phyloP scores from a whole-genome alignment of 2,888 invertebrate species.

The Phrixothrix hirtus region DNA sequence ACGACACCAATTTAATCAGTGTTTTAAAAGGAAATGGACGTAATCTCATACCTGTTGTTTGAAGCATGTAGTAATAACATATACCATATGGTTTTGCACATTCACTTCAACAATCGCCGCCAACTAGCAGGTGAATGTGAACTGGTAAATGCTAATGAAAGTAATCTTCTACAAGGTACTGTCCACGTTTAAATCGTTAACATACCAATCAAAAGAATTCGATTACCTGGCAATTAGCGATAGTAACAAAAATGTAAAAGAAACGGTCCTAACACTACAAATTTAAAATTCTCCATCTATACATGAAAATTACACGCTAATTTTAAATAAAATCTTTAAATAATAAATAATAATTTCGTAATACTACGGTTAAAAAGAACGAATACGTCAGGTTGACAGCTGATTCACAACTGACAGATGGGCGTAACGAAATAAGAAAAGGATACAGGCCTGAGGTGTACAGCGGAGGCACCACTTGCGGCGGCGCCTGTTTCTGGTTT shows the following conservation, averaged over 20 bases:
- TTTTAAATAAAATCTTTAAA: constrained; percentile 2
- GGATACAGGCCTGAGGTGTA: constrained; percentile 64
- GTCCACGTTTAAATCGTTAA: constrained; percentile 33
- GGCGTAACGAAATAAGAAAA: constrained; percentile 53
- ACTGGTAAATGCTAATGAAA: constrained; percentile 44
- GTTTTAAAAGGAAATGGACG: constrained; percentile 4
- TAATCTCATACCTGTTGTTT: constrained; percentile 10
- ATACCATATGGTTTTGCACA: constrained; percentile 45
- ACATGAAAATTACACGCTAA: constrained; percentile 14
- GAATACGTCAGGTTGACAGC: constrained; percentile 35
- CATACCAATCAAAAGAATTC: constrained; percentile 32
- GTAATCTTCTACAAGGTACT: constrained; percentile 44
- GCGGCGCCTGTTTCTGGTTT: constrained; percentile 68
- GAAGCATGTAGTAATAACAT: constrained; percentile 25
- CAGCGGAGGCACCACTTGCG: constrained; percentile 62
- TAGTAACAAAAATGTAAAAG: constrained; percentile 2
- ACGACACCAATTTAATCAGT: not conserved
- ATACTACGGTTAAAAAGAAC: constrained; percentile 4
- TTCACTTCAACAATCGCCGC: constrained; percentile 39
- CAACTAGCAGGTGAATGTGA: constrained; percentile 51
- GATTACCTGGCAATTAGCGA: constrained; percentile 18
- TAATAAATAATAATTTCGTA: constrained; percentile 9
- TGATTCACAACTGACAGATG: constrained; percentile 50
- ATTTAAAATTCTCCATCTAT: constrained; percentile 4
- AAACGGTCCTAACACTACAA: constrained; percentile 7